Conservation (phyloP, 2,888 invertebrate species). For the Rotaria socialis region DNA sequence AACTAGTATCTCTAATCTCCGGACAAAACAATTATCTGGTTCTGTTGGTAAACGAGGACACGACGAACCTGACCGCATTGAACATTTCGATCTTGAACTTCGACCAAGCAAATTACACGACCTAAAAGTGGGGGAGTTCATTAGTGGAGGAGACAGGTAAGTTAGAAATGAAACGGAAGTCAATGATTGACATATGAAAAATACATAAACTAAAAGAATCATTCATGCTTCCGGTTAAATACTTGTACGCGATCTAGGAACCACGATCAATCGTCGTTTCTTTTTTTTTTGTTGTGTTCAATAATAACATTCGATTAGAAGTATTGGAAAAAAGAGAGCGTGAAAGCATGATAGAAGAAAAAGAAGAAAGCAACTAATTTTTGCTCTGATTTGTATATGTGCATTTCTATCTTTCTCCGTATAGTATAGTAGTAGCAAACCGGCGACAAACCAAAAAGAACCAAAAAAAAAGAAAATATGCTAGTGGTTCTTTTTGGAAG, state of each 20-base stretch:
- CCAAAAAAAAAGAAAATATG: neutral
- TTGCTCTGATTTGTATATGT: neutral
- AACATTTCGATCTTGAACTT: slow-evolving; percentile 46
- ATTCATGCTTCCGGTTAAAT: slow-evolving; percentile 8
- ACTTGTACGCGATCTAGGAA: neutral
- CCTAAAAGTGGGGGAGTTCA: slow-evolving; percentile 43
- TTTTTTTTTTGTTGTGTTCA: neutral
- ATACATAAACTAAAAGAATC: neutral
- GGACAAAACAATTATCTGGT: slow-evolving; percentile 44
- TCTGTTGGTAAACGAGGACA: slow-evolving; percentile 36
- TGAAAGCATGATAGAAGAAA: neutral
- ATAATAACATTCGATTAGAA: neutral
- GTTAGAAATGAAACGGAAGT: neutral
- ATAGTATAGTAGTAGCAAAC: neutral
- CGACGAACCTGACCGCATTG: slow-evolving; percentile 46
- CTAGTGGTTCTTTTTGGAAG: neutral
- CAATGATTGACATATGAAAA: neutral
- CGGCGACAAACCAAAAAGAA: neutral
- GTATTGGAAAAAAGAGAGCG: neutral
- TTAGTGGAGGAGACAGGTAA: slow-evolving; percentile 43
- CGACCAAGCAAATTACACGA: slow-evolving; percentile 47
- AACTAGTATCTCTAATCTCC: slow-evolving; percentile 46
- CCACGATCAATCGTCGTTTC: neutral
- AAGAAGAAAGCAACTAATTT: neutral
- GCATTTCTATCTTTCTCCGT: neutral